Base-by-base conservation (phyloP, 2,113 vertebrate species). In the Ploceus nigricollis region DNA sequence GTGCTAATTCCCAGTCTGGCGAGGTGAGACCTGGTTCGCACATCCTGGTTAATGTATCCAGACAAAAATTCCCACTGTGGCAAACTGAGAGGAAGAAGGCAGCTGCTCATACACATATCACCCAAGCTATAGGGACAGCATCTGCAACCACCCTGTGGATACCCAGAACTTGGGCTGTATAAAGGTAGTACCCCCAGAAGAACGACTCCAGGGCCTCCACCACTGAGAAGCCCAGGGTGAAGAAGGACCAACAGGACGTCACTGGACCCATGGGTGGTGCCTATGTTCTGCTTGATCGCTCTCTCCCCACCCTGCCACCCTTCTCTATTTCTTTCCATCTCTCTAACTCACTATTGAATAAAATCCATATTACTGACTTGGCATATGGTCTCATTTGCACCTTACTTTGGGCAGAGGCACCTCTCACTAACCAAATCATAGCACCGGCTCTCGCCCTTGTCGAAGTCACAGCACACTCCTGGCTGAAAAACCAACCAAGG, bases 121-220 rank as follows among this genome's bases (percentile, higher is more conserved):
- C 35, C 15, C 4, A 56, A 23, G 22, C 42, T 76, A 48, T 42
- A 21, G 25, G 39, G 39, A 63, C 15, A 19, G 31, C 23, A 60
- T n/a, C 53, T 75, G 28, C 53, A 51, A 12, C 11, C 24, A 53
- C 20, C 13, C 39, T 11, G 3, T 27, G 40, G 25, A 61, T 54
- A 33, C 9, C 15, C 77, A 58, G 44, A 33, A 51, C 8, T 4
- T 58, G 60, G 51, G 39, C 58, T 50, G 33, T 28, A 20, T 16
- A 69, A 61, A 61, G 17, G 35, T 33, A 40, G 8, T 19, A 16
- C 35, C 10, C 1, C 0, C 22, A 35, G 35, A 35, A 42, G 21
- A 61, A 35, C 0, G 0, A 35, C 15, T n/a, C 37, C 5, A 2
- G 35, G 18, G 19, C 4, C 50, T 7, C 22, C 31, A 51, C 10